Conservation (phyloP, 2,888 invertebrate genomes). For the Galeruca laticollis region DNA sequence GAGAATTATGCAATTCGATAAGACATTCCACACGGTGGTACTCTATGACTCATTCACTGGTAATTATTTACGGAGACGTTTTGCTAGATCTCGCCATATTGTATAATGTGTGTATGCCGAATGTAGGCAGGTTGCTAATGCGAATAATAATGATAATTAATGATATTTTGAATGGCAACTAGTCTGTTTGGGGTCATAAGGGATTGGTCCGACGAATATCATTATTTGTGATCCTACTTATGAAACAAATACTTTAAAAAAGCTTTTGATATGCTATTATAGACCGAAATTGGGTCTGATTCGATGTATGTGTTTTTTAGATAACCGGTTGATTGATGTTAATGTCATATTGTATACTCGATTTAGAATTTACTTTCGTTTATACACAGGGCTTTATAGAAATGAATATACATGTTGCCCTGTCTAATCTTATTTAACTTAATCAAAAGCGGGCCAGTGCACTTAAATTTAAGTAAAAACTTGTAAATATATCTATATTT, state of each 20-base stretch:
- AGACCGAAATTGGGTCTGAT: neutral
- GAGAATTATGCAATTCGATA: constrained; percentile 20
- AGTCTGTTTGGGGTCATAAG: constrained; percentile 20
- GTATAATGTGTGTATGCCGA: constrained; percentile 11
- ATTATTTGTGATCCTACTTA: neutral
- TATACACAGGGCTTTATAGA: neutral
- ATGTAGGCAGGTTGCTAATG: constrained; percentile 26
- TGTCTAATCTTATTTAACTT: no score
- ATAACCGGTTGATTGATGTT: neutral
- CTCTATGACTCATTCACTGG: constrained; percentile 14
- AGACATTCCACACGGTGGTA: constrained; percentile 14
- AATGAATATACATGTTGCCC: no score
- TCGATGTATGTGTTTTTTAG: neutral
- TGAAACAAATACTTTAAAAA: neutral
- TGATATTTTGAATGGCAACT: constrained; percentile 6
- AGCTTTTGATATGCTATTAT: neutral
- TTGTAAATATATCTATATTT: no score
- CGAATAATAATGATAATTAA: constrained; percentile 7
- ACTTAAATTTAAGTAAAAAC: no score
- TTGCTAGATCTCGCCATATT: constrained; percentile 14
- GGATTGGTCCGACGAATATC: constrained; percentile 12
- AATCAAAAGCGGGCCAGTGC: no score
- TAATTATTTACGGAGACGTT: constrained; percentile 18
- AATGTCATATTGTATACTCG: neutral
- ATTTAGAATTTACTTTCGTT: neutral